These are phyloP conservation scores for Phasia obesa DNA, from an alignment of 2,888 invertebrate genomes.

Conservation along the genomic window DNA sequence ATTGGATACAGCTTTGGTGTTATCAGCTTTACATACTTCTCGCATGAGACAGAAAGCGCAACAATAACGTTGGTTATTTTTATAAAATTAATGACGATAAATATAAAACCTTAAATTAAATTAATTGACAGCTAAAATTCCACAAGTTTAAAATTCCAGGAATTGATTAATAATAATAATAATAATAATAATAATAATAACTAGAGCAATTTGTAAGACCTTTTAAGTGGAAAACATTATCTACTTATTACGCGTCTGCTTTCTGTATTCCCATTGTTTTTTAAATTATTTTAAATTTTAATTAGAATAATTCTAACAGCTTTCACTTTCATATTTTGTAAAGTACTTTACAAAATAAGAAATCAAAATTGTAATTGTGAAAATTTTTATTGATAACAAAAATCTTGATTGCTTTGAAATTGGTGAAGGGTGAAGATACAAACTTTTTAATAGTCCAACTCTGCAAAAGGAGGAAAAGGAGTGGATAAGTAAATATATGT, in stretches of 20 bases:
- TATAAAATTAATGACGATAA: neutral
- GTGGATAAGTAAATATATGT: neutral
- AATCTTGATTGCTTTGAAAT: conserved; percentile 4
- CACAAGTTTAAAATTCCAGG: neutral
- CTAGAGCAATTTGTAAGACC: no score
- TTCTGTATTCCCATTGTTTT: no score
- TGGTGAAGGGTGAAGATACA: neutral
- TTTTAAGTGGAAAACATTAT: no score
- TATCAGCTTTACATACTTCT: conserved; percentile 89
- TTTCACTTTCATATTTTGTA: no score
- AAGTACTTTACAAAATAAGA: no score
- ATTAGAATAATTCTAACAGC: no score
- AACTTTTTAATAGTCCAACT: neutral
- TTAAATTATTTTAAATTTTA: no score
- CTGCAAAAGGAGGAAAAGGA: neutral
- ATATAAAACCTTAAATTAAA: neutral
- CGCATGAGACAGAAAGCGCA: conserved; percentile 74
- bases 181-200: no score
- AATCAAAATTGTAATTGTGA: no score
- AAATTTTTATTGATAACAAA: conserved; percentile 28
- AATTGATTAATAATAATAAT: no score
- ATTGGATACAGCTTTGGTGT: conserved; percentile 94
- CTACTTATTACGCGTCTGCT: no score
- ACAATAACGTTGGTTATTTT: conserved; percentile 51
- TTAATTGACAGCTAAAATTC: conserved; percentile 45